Evolutionary conservation across 2,113 vertebrate genomes (phyloP), one percentile per base, ranked within the genome.

Genomic region (Castor canadensis): DNA sequence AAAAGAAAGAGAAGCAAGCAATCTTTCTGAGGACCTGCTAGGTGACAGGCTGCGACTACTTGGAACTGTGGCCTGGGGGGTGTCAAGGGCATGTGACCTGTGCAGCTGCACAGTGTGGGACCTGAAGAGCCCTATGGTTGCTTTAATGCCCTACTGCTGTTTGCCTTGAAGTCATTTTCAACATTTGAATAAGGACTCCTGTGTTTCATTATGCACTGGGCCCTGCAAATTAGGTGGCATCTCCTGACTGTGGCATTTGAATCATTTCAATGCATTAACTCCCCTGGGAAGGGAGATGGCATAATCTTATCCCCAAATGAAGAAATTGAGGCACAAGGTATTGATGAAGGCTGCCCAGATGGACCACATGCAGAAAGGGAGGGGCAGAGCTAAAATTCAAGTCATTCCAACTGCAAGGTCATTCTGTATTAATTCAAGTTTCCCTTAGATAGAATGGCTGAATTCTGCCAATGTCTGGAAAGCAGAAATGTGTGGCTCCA

Each of bases 51-150:
- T 49, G 40, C 11, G 71, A 26, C 64, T 19, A 64, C 49, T 49
- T 19, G 52, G 15, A 52, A 24, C 30, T 22, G 17, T n/a, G 19
- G 73, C 45, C 54, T 15, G 5, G 49, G 26, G 69, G 56, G 58
- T 54, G n/a, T 84, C 32, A 10, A 3, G 17, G 52, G 45, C 38
- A 10, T 9, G 22, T 49, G 35, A 75, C 47, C 43, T 67, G 22
- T 1, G 4, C 43, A 32, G 19, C 0, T 40, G 10, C 32, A 8
- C 35, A 9, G 60, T 6, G 2, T 1, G 17, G 13, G 47, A 35
- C 38, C 60, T n/a, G 40, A 76, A 64, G 77, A 30, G 22, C 7
- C 11, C 40, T 4, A 5, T 15, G 1, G 79, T 54, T 47, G n/a
- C 43, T 85, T 95, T 49, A 47, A 24, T 4, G 5, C 26, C 75